Conservation (phyloP, 2,113 vertebrate genomes). For the Perca flavescens region DNA sequence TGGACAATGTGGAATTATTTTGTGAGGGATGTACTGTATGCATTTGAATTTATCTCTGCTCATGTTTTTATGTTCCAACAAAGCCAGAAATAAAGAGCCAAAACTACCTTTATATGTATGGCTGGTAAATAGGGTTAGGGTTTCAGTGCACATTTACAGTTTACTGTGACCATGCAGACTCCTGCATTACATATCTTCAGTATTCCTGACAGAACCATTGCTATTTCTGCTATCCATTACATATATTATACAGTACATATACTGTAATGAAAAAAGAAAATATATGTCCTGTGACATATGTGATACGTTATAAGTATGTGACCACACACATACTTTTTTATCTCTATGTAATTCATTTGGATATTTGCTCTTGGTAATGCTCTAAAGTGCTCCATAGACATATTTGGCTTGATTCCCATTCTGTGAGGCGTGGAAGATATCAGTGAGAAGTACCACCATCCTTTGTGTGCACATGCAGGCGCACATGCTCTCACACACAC, state of each 20-base stretch:
- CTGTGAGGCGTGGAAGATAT: neutral
- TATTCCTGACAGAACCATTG: neutral
- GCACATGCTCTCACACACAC: neutral
- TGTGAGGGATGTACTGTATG: neutral
- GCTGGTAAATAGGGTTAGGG: neutral
- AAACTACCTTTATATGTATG: neutral
- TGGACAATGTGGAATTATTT: neutral
- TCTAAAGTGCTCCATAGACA: conserved; percentile 17
- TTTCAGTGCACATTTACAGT: neutral
- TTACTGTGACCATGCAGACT: neutral
- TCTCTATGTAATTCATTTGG: neutral
- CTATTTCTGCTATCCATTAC: neutral
- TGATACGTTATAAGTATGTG: no score
- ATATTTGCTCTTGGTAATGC: conserved; percentile 17
- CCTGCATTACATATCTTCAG: conserved; percentile 1
- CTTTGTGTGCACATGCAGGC: conserved; percentile 5
- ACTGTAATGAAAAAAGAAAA: neutral
- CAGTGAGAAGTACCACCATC: conserved; percentile 2
- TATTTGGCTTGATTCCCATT: neutral
- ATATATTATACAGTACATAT: neutral
- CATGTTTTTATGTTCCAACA: neutral
- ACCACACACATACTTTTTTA: conserved; percentile 1
- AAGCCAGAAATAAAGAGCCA: neutral
- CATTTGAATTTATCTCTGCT: neutral
- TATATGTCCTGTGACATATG: neutral